Conservation (phyloP, 2,113 vertebrate genomes). For the Neodontobutis hainanensis region DNA sequence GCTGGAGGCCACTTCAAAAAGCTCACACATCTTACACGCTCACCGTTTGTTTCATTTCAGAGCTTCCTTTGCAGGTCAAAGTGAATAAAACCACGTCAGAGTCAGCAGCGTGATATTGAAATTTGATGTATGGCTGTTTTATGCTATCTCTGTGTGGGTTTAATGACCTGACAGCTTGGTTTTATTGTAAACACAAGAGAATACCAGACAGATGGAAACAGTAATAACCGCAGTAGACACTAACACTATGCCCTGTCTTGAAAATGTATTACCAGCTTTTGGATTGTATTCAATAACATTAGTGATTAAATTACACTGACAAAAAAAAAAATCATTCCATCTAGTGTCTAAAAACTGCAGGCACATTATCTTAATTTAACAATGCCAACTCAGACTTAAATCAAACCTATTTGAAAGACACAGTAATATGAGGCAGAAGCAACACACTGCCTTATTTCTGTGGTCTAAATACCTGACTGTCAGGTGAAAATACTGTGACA, state of each 20-base stretch:
- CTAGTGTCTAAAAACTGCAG: too few species aligned
- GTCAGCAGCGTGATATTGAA: conserved; percentile 32
- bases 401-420: too few species aligned
- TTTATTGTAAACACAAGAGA: conserved; percentile 33
- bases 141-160: conserved; percentile 6
- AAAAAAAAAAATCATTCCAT: too few species aligned
- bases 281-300: background rate
- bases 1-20: conserved; percentile 53
- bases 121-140: conserved; percentile 37
- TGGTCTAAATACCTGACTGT: too few species aligned
- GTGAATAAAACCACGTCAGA: conserved; percentile 41
- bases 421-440: too few species aligned
- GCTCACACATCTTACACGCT: conserved; percentile 32
- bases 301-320: background rate
- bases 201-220: conserved; percentile 19
- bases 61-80: conserved; percentile 34
- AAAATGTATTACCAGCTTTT: background rate
- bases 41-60: conserved; percentile 58
- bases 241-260: background rate
- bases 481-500: too few species aligned
- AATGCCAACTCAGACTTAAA: too few species aligned
- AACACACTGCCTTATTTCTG: too few species aligned
- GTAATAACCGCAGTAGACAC: background rate
- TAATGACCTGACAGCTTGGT: conserved; percentile 20
- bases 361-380: too few species aligned